Evolutionary conservation across 2,113 vertebrate genomes (phyloP), one percentile per base, ranked within the genome.

Genomic region (Poicephalus meyeri): DNA sequence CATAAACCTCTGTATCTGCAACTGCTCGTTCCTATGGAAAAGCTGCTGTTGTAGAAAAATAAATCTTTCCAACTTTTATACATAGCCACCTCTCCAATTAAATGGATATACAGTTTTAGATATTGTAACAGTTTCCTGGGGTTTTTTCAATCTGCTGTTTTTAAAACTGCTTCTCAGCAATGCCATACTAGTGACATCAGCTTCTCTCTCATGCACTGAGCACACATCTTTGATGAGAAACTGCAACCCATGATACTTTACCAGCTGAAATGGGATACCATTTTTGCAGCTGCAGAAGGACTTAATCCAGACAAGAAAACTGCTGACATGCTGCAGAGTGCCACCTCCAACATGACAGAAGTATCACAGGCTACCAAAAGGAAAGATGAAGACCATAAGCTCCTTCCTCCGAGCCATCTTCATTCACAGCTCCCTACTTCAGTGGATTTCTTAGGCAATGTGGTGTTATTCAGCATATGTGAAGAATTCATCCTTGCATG

Each of bases 321-420:
- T 31, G 29, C 16, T 13, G 15, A 11, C 4, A 1, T 7, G 0
- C 31, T 50, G 55, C 61, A 20, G 25, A 72, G 19, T 16, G 12
- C 33, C 79, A 26, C 4, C 41, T 71, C 47, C 52, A 24, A 0
- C 0, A 1, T 10, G 20, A 31, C 35, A 81, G 24, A 68, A 49
- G 6, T 14, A 31, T 58, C 10, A 1, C 8, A 18, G 37, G 37
- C 20, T 31, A 15, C 41, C 21, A 15, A 49, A 33, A 8, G 11
- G 60, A 68, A 17, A 41, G 33, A 11, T 13, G 37, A 64, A 68
- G 46, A 53, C 1, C 58, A 23, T 49, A 18, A 16, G 4, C 4
- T 65, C 3, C 3, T 55, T 41, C 35, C 47, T 44, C 13, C 20
- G 68, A 39, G 11, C 9, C 13, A 11, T 5, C 60, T 47, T 26